Evolutionary conservation across 1,140 invertebrate species (phyloP).

Genomic region (Cotesia vestalis): DNA sequence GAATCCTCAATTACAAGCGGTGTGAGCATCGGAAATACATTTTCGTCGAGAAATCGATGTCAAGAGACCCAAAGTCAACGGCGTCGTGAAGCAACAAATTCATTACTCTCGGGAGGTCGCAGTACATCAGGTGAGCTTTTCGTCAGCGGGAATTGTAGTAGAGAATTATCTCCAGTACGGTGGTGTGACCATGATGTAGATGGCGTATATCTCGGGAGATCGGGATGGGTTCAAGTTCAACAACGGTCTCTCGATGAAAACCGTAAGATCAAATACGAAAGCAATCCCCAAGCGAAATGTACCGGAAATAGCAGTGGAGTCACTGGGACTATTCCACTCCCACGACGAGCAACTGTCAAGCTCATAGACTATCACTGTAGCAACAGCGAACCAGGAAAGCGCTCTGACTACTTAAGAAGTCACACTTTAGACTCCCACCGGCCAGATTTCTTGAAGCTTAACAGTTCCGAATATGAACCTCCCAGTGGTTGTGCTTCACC

Average conservation of each 20-base stretch:
- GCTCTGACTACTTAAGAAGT: conserved; percentile 47
- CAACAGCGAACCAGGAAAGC: conserved; percentile 68
- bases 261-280: conserved; percentile 59
- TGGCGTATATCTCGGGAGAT: conserved; percentile 68
- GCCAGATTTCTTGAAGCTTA: conserved; percentile 61
- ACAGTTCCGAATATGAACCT: conserved; percentile 57
- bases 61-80: conserved; percentile 43
- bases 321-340: conserved; percentile 55
- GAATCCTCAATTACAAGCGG: conserved; percentile 45
- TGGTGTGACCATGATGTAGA: conserved; percentile 72
- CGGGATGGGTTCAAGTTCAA: conserved; percentile 71
- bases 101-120: conserved; percentile 56
- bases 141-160: conserved; percentile 58
- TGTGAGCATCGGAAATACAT: conserved; percentile 39
- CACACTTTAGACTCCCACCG: conserved; percentile 38
- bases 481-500: conserved; percentile 59
- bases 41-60: conserved; percentile 40
- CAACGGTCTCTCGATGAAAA: conserved; percentile 69
- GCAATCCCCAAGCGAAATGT: conserved; percentile 40
- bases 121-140: conserved; percentile 63
- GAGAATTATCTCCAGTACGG: conserved; percentile 70
- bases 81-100: conserved; percentile 51
- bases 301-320: not conserved
- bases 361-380: conserved; percentile 69
- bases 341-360: conserved; percentile 62